A percentile compares a stretch with the other conserved stretches of the same genome.
Evolutionary conservation across 2,888 invertebrate species (phyloP).

Genomic region (Caenorhabditis becei): DNA sequence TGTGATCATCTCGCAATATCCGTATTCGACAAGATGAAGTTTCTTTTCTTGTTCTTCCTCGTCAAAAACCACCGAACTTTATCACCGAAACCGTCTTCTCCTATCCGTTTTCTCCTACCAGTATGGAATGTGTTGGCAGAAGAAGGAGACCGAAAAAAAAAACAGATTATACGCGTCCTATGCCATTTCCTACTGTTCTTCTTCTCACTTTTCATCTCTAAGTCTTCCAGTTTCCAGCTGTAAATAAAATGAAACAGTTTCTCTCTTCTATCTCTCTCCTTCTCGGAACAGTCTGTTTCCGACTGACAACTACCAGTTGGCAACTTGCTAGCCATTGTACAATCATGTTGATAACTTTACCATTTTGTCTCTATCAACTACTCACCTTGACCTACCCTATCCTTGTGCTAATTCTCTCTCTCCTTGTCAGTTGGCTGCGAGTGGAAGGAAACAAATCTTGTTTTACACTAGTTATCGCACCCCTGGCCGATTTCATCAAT

Average conservation of each 20-base stretch:
- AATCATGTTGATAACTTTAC: constrained; percentile 43
- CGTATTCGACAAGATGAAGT: constrained; percentile 24
- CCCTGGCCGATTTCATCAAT: constrained; percentile 50
- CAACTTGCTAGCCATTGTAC: too few species aligned
- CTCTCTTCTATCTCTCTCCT: constrained; percentile 3
- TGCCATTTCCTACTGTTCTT: constrained; percentile 18
- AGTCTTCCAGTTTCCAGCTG: constrained; percentile 48
- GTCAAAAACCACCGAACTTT: constrained; percentile 37
- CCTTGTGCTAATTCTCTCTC: constrained; percentile 37
- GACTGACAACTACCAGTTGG: too few species aligned
- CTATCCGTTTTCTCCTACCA: constrained; percentile 38
- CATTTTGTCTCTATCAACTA: constrained; percentile 48
- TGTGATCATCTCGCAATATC: constrained; percentile 13
- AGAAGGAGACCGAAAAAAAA: constrained; percentile 34
- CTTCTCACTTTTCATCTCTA: constrained; percentile 18
- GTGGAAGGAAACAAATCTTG: constrained; percentile 39
- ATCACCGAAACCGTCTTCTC: constrained; percentile 36
- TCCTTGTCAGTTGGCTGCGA: constrained; percentile 45
- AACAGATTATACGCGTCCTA: constrained; percentile 30
- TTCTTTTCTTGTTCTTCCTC: constrained; percentile 2
- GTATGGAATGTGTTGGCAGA: constrained; percentile 24
- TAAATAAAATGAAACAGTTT: constrained; percentile 32
- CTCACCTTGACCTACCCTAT: constrained; percentile 52
- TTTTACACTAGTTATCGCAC: constrained; percentile 62
- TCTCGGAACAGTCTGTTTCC: neutral